Conservation (phyloP, 2,888 invertebrate species). For the Ditula angustiorana region DNA sequence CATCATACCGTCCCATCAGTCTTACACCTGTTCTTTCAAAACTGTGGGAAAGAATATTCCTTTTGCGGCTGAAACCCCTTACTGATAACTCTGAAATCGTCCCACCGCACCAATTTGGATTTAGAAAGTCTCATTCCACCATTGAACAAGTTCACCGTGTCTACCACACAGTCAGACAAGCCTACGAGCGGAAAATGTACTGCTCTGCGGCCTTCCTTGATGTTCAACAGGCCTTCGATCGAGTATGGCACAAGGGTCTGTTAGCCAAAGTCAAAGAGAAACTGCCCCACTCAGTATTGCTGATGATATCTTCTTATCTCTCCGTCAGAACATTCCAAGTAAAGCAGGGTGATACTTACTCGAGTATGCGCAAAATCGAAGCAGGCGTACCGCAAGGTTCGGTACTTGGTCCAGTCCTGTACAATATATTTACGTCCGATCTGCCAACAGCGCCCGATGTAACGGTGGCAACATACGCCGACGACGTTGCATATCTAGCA, state of each 20-base stretch:
- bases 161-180: neutral
- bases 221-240: too few relatives aligned
- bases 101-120: constrained; percentile 2
- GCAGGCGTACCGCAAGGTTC: neutral
- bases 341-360: neutral
- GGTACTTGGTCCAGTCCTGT: constrained; percentile 3
- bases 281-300: neutral
- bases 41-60: neutral
- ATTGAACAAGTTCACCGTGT: neutral
- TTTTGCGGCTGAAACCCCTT: neutral
- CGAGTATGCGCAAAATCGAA: neutral
- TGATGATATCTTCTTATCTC: neutral
- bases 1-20: neutral
- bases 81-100: neutral
- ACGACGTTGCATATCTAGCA: neutral
- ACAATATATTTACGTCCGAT: neutral
- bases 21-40: too few relatives aligned
- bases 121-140: neutral
- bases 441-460: neutral
- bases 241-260: constrained; percentile 6
- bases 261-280: neutral
- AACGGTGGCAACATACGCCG: constrained; percentile 2
- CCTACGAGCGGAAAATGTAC: neutral
- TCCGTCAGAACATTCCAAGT: neutral
- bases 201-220: too few relatives aligned